Base-by-base conservation (phyloP, 2,113 vertebrate species). In the Pontoporia blainvillei region DNA sequence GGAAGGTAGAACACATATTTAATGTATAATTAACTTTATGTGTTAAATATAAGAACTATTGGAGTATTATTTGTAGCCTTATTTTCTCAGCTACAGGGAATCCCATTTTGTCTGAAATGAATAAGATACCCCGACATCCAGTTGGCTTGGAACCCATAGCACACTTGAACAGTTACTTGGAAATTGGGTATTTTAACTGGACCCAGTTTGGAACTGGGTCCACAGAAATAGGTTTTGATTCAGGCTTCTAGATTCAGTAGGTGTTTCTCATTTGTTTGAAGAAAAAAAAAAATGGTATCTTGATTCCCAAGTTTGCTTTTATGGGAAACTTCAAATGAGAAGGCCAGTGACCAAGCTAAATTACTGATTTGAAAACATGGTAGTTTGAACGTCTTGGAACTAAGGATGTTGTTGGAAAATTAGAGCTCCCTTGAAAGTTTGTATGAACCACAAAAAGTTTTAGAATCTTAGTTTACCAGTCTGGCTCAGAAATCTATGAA, bases 51-150 rank as follows among this genome's bases (percentile, higher is more conserved):
- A 88, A 78, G 69, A 59, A 44, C 18, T 31, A 86, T 21, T 82
- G 27, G 10, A 86, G 18, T n/a, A 23, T 92, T 96, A 86, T 79
- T 86, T 94, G 17, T 61, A 93, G 7, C 34, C 44, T 86, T 94
- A 44, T 89, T 90, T 81, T 71, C 85, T 90, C 84, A 93, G 57
- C 59, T 91, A 69, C 2, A 88, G 12, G 13, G n/a, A 91, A 25
- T 84, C 17, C 31, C 4, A 59, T 86, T 84, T 95, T 46, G 25
- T 84, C 44, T 67, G 6, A 93, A 94, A 91, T 95, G 29, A 96
- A 75, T 75, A 83, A 85, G 41, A 75, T 61, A 29, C 3, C 10
- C 41, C 44, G 25, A 31, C 57, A 64, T 85, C 11, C 46, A 86
- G 25, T 81, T 85, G 66, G 39, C 23, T 86, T 90, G 90, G 27